Base-by-base conservation (phyloP, 1,140 invertebrate genomes). In the Drosophila willistoni region DNA sequence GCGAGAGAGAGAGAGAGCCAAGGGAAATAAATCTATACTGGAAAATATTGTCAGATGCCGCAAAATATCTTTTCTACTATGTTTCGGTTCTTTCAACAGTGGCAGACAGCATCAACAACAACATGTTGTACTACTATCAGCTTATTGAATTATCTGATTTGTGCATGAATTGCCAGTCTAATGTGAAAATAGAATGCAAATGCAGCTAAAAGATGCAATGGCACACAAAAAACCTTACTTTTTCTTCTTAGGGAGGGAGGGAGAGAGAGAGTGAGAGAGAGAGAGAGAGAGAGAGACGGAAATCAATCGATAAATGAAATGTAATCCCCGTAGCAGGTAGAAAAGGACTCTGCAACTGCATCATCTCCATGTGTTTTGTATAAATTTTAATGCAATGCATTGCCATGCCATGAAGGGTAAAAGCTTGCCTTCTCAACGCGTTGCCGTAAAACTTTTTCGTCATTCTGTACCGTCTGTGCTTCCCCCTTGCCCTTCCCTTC, bases 241-340 rank as follows among this genome's bases (percentile, higher is more conserved):
- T 36, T 36, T 10, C 34, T 12, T 36, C 9, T 36, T 36, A 7
- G 29, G 6, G 7, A 34, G 33, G n/a, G n/a, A 7, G 29, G 6
- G 2, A 22, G 19, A 22, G 19, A 1, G 1, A 22, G 19, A 22
- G 19, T 0, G 19, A 22, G 19, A 0, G 34, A 10, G 7, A 36
- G 12, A 13, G 3, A 39, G 12, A 13, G 12, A 12, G 3, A 13
- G 3, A 13, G 36, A 39, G 36, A 39, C 3, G 5, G 44, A 73
- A 81, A 86, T 86, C 79, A 86, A 87, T 86, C 82, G 83, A 86
- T 86, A 86, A 86, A 86, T 87, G 83, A 86, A 87, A 86, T 86
- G 82, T 86, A 86, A 86, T 86, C 79, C 79, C 44, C 22, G 44
- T 7, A 51, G 17, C 44, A 51, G 44, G 44, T 51, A 51, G 44